phyloP scores from a whole-genome alignment of 1,140 invertebrate genomes.

The Orussus abietinus region DNA sequence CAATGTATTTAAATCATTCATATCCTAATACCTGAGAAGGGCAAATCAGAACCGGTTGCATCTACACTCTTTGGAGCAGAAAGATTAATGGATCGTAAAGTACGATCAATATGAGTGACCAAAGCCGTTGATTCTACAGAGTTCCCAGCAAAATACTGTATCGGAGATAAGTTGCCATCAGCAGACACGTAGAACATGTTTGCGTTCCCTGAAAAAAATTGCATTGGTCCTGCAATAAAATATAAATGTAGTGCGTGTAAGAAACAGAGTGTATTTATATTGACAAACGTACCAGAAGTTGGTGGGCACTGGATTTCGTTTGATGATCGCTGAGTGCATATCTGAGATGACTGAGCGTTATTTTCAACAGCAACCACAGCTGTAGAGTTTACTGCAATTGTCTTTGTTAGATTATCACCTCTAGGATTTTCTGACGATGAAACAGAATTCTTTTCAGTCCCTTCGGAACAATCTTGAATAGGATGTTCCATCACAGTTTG shows the following conservation, averaged over 20 bases:
- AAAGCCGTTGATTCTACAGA: constrained; percentile 1
- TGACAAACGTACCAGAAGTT: background rate
- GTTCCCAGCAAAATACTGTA: constrained; percentile 3
- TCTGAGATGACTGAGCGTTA: background rate
- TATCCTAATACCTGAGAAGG: constrained; percentile 50
- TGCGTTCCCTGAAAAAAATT: constrained; percentile 6
- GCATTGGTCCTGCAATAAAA: constrained; percentile 1
- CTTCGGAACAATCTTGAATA: no score
- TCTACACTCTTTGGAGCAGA: constrained; percentile 53
- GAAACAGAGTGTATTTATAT: background rate
- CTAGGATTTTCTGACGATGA: no score
- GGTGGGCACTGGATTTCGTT: constrained; percentile 22
- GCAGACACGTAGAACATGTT: constrained; percentile 12
- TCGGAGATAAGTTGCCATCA: constrained; percentile 6
- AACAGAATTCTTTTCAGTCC: no score
- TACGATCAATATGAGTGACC: constrained; percentile 8
- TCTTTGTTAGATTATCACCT: no score
- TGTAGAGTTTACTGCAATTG: background rate
- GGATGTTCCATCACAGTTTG: no score
- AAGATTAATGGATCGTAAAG: constrained; percentile 43
- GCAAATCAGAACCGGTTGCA: constrained; percentile 56
- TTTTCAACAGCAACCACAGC: background rate
- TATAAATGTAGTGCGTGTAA: no score
- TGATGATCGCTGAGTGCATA: background rate
- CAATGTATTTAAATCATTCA: constrained; percentile 5